phyloP scores from a whole-genome alignment of 2,888 invertebrate species.

The Drosophila neotestacea region DNA sequence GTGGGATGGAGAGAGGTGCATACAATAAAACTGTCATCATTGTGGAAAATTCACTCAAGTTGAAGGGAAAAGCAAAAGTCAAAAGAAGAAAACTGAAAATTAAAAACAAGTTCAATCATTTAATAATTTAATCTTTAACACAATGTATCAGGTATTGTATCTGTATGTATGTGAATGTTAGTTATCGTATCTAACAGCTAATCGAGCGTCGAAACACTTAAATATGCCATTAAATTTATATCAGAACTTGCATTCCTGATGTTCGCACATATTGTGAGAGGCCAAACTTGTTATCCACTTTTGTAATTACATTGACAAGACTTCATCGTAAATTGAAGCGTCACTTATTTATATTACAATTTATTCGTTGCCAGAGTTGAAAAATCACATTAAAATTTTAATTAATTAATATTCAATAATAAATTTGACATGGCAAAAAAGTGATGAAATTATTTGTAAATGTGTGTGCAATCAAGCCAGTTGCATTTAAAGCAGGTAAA shows the following conservation, averaged over 20 bases:
- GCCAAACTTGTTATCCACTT: background rate
- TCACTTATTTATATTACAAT: slow-evolving; percentile 10
- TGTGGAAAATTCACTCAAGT: slow-evolving; percentile 13
- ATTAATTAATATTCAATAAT: slow-evolving; percentile 43
- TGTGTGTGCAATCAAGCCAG: background rate
- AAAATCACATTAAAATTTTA: slow-evolving; percentile 42
- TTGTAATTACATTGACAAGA: background rate
- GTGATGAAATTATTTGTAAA: slow-evolving; percentile 8
- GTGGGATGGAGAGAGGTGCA: slow-evolving; percentile 3
- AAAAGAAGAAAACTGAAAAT: slow-evolving; percentile 4
- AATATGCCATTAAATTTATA: slow-evolving; percentile 36
- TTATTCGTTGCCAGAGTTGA: slow-evolving; percentile 16
- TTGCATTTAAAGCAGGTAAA: background rate
- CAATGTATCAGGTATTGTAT: background rate
- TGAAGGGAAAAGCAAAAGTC: slow-evolving; percentile 3
- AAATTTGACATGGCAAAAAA: slow-evolving; percentile 12
- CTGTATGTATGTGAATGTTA: background rate
- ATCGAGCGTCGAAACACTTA: slow-evolving; percentile 5
- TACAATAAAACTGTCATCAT: slow-evolving; percentile 35
- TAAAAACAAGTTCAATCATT: slow-evolving; percentile 7
- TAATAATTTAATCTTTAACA: slow-evolving; percentile 11
- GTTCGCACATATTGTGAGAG: background rate
- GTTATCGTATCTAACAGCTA: background rate
- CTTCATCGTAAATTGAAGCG: background rate
- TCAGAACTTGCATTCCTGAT: slow-evolving; percentile 5